Percentiles rank a stretch among this genome's conserved stretches.
These are phyloP conservation scores for Trinorchestia longiramus DNA, from an alignment of 1,140 invertebrate species.

Conservation along the genomic window DNA sequence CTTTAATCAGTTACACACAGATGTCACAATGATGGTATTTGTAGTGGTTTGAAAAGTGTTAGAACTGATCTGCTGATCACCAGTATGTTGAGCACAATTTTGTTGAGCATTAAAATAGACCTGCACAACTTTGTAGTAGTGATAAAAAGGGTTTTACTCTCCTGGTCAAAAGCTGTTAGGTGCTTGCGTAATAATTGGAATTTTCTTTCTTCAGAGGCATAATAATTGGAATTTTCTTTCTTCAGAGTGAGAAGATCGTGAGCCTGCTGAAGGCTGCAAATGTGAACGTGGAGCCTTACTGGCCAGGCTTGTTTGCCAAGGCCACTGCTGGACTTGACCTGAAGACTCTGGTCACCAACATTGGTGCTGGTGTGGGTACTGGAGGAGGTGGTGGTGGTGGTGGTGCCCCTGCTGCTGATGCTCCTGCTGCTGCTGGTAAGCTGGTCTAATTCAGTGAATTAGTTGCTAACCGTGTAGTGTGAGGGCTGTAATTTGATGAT, in stretches of 20 bases:
- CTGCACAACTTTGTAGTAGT: no score
- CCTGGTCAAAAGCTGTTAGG: no score
- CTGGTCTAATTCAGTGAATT: no score
- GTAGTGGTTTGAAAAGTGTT: no score
- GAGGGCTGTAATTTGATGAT: no score
- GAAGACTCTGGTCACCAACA: slow-evolving; percentile 93
- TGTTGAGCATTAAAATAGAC: no score
- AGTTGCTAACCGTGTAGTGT: no score
- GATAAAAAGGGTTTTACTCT: no score
- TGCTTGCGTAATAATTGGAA: neutral
- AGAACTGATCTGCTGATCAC: no score
- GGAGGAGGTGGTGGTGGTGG: slow-evolving; percentile 81
- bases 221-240: slow-evolving; percentile 64
- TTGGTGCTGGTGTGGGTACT: slow-evolving; percentile 91
- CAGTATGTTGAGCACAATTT: no score
- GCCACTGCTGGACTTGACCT: slow-evolving; percentile 95
- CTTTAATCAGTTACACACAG: no score
- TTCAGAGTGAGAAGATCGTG: slow-evolving; percentile 95
- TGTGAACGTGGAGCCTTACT: slow-evolving; percentile 98
- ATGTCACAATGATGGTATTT: no score
- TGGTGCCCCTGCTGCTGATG: slow-evolving; percentile 77
- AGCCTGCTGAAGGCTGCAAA: slow-evolving; percentile 97
- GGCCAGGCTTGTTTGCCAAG: slow-evolving; percentile 98
- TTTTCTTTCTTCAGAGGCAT: slow-evolving; percentile 78
- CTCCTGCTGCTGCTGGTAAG: slow-evolving; percentile 72